These are phyloP conservation scores for Scomber colias DNA, from an alignment of 2,113 vertebrate species.

Conservation along the genomic window DNA sequence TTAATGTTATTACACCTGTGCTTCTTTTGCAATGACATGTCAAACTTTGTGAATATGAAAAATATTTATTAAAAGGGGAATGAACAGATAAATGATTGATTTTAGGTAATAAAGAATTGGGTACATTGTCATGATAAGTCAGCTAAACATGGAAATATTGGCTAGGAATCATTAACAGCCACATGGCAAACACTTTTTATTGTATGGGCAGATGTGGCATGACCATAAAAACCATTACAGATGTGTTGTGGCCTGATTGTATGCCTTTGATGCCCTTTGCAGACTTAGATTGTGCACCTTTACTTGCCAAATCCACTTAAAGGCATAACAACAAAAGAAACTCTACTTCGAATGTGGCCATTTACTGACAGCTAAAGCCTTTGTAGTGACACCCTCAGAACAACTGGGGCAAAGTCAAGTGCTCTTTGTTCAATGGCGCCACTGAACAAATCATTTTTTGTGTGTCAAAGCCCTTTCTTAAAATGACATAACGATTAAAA, in stretches of 20 bases:
- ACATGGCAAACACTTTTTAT: background rate
- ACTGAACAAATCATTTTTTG: background rate
- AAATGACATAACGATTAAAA: slow-evolving; percentile 23
- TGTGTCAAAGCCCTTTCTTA: background rate
- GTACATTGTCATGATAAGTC: background rate
- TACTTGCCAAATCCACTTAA: slow-evolving; percentile 19
- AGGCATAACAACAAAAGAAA: slow-evolving; percentile 25
- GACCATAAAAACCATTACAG: slow-evolving; percentile 10
- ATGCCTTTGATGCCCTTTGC: slow-evolving; percentile 14
- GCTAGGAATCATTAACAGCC: background rate
- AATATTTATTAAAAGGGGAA: background rate
- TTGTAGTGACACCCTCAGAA: background rate
- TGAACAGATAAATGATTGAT: background rate
- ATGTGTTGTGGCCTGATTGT: slow-evolving; percentile 9
- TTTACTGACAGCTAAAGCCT: slow-evolving; percentile 11
- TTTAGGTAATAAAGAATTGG: background rate
- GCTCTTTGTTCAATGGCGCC: slow-evolving; percentile 19
- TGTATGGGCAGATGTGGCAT: background rate
- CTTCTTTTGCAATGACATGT: background rate
- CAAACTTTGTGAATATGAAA: background rate
- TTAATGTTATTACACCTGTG: background rate
- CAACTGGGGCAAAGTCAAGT: slow-evolving; percentile 2
- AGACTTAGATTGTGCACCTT: background rate
- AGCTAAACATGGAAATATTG: background rate
- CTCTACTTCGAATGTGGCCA: background rate